phyloP scores from a whole-genome alignment of 1,140 invertebrate species.

The Eubasilissa regina region DNA sequence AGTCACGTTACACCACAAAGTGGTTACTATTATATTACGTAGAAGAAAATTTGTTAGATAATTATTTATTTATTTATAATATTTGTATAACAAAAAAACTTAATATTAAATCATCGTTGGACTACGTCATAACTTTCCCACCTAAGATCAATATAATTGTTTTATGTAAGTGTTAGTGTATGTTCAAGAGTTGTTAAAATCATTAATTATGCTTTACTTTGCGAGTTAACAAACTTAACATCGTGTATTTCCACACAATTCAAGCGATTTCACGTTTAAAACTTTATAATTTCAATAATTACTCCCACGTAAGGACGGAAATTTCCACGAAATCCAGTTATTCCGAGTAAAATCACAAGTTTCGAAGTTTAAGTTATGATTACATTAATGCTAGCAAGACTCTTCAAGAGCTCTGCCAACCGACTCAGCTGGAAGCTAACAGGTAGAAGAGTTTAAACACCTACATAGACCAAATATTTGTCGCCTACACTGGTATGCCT shows the following conservation, averaged over 20 bases:
- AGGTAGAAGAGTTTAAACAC: background rate
- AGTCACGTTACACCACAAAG: too few relatives aligned
- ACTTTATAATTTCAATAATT: conserved; percentile 39
- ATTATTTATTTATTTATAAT: too few relatives aligned
- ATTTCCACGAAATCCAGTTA: conserved; percentile 21
- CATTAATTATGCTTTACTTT: background rate
- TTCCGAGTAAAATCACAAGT: conserved; percentile 20
- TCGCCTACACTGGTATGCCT: too few relatives aligned
- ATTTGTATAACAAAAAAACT: too few relatives aligned
- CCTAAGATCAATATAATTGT: too few relatives aligned
- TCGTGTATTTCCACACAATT: conserved; percentile 8
- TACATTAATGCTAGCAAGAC: conserved; percentile 22
- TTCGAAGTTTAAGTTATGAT: conserved; percentile 34
- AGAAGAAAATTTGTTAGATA: too few relatives aligned
- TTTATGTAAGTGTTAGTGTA: too few relatives aligned
- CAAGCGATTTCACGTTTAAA: conserved; percentile 25
- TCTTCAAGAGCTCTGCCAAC: conserved; percentile 7
- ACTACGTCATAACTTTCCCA: too few relatives aligned
- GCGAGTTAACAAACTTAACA: background rate
- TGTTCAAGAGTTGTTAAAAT: too few relatives aligned
- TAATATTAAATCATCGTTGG: too few relatives aligned
- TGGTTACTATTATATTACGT: too few relatives aligned
- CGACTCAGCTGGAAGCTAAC: background rate
- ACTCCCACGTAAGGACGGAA: conserved; percentile 12
- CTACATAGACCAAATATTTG: too few relatives aligned